These are phyloP conservation scores for Mus minutoides DNA, from an alignment of 2,797 vertebrate species.

Conservation along the genomic window DNA sequence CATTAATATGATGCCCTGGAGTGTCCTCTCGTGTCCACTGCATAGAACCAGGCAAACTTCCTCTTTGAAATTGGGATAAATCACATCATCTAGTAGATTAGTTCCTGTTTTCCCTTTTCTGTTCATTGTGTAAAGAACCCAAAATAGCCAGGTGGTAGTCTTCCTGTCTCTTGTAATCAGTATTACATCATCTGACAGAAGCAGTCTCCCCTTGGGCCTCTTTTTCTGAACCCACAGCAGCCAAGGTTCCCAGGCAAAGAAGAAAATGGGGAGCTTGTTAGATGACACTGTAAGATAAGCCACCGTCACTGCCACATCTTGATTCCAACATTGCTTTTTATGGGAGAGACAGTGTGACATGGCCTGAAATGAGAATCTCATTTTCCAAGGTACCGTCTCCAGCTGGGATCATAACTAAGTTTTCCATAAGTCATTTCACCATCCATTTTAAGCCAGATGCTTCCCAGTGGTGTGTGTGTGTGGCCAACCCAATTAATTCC, in stretches of 20 bases:
- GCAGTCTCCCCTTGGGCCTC: not conserved
- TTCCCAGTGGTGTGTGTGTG: slow-evolving; percentile 16
- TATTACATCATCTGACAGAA: not conserved
- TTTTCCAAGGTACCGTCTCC: slow-evolving; percentile 10
- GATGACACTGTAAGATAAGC: slow-evolving; percentile 8
- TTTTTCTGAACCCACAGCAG: slow-evolving; percentile 8
- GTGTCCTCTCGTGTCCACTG: not conserved
- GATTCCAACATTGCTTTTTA: not conserved
- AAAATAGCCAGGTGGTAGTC: not conserved
- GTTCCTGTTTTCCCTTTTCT: not conserved
- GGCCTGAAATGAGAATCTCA: slow-evolving; percentile 25
- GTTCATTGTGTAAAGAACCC: not conserved
- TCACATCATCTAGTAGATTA: not conserved
- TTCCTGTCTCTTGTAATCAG: not conserved
- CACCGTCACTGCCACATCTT: not conserved
- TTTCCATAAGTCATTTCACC: slow-evolving; percentile 43
- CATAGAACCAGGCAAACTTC: not conserved
- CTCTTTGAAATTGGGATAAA: not conserved
- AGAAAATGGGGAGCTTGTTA: not conserved
- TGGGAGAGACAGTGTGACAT: not conserved
- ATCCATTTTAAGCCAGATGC: slow-evolving; percentile 52
- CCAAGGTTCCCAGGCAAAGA: slow-evolving; percentile 22
- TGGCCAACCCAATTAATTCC: slow-evolving; percentile 26
- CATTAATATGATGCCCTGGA: not conserved
- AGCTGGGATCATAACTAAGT: slow-evolving; percentile 2